Evolutionary conservation across 2,888 invertebrate species (phyloP), one percentile per base, ranked within the genome.

Genomic region (Drosophila siamana): DNA sequence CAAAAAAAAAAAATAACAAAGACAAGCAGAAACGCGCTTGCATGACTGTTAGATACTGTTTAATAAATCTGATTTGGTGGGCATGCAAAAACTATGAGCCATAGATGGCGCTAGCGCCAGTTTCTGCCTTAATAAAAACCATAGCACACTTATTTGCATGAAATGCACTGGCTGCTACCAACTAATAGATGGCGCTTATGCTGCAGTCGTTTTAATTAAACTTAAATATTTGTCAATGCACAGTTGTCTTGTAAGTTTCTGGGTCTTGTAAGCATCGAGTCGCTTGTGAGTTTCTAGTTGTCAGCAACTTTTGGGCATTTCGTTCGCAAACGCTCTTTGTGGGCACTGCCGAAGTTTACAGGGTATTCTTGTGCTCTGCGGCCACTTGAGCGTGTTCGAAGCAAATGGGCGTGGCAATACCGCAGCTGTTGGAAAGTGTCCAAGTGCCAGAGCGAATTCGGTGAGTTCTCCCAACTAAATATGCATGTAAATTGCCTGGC

Each of bases 401-500:
- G 41, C 57, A 62, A 71, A 36, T 36, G 67, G 59, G 78, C 51
- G 50, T 62, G 62, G 40, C 55, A 38, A 9, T 4, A 41, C 41
- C 52, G 41, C 52, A 52, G 19, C 48, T 51, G 54, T 52, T 30
- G 38, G 24, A 44, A 70, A 55, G 13, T 69, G 62, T 56, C 40
- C 41, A 36, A 54, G 11, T 33, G 26, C 13, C 46, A 19, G 19
- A 47, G 56, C 41, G 41, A 40, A 41, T 33, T 50, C 51, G 28
- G 30, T 22, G 43, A 36, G 48, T 36, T 30, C 69, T 55, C 60
- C 47, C 24, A 41, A 50, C 28, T 47, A 54, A 56, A 57, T 67
- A 44, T 72, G 56, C 60, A 70, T 70, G 56, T 57, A 70, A 76
- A 73, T 76, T 70, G 46, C 33, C 60, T 41, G 59, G 51, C 70